Percentiles rank a stretch among this genome's conserved stretches.
Evolutionary conservation across 2,113 vertebrate species (phyloP).

Genomic region (Canis aureus): DNA sequence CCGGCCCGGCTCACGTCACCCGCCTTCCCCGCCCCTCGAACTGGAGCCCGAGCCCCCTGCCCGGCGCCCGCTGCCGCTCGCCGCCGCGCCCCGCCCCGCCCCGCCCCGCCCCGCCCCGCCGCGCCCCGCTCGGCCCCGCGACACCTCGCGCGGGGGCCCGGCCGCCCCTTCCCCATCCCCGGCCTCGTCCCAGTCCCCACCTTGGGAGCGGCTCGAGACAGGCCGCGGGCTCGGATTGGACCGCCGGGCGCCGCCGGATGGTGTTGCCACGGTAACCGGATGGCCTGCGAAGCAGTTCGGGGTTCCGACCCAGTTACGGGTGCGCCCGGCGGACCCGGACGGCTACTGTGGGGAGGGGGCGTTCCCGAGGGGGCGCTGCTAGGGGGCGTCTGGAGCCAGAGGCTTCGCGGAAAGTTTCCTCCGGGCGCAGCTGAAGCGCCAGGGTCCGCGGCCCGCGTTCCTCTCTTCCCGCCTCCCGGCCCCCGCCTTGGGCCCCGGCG

Average conservation of each 20-base stretch:
- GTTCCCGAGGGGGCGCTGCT: not conserved
- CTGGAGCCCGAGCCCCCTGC: conserved; percentile 58
- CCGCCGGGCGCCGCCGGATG: conserved; percentile 70
- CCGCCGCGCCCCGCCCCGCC: not conserved
- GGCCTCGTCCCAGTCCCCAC: conserved; percentile 58
- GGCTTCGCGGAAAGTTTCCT: conserved; percentile 72
- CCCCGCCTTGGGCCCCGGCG: not conserved
- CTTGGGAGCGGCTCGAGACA: conserved; percentile 67
- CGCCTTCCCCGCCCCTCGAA: conserved; percentile 78
- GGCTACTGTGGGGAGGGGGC: not conserved
- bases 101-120: not conserved
- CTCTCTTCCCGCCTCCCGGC: not conserved
- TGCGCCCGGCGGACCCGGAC: not conserved
- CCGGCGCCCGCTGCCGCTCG: not conserved
- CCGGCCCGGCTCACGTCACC: conserved; percentile 82
- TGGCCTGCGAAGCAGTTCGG: conserved; percentile 71
- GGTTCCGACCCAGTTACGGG: conserved; percentile 78
- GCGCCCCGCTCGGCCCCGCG: not conserved
- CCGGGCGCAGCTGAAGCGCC: not conserved
- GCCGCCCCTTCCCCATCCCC: conserved; percentile 43
- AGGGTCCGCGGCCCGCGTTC: not conserved
- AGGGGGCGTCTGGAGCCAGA: not conserved
- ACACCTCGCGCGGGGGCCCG: not conserved
- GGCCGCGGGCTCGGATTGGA: conserved; percentile 79
- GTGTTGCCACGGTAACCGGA: conserved; percentile 85